Evolutionary conservation across 2,113 vertebrate genomes (phyloP).

Genomic region (Crotalus helleri): DNA sequence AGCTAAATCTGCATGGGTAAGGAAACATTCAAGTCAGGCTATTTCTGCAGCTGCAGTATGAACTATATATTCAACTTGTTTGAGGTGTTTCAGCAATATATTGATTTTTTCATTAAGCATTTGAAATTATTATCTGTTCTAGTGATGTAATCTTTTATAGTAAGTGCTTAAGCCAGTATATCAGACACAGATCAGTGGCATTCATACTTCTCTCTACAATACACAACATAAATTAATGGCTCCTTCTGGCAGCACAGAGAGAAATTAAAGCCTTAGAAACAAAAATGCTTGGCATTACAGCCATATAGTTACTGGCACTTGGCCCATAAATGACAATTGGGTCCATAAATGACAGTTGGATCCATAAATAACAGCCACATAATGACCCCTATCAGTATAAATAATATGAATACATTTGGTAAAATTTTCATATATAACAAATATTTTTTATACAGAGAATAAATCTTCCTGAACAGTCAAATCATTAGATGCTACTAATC

Average conservation of each 20-base stretch:
- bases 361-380: conserved; percentile 22
- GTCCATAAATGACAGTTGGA: conserved; percentile 25
- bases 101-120: not conserved
- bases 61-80: not conserved
- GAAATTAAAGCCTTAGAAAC: conserved; percentile 21
- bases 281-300: conserved; percentile 16
- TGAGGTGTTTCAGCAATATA: not conserved
- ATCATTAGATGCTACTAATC: not conserved
- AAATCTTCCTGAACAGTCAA: not conserved
- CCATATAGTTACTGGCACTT: conserved; percentile 23
- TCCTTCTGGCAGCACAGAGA: not conserved
- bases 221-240: conserved; percentile 1
- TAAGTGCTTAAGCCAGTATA: not conserved
- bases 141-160: not conserved
- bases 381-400: conserved; percentile 35
- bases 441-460: not conserved
- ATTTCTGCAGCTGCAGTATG: not conserved
- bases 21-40: not conserved
- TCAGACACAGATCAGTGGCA: not conserved
- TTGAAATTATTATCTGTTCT: conserved; percentile 1
- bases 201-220: not conserved
- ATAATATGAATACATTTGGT: not conserved
- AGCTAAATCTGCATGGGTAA: not conserved
- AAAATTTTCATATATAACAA: not conserved
- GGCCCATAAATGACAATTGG: conserved; percentile 18